Evolutionary conservation across 2,113 vertebrate species (phyloP), one percentile per base, ranked within the genome.

Genomic region (Reinhardtius hippoglossoides): DNA sequence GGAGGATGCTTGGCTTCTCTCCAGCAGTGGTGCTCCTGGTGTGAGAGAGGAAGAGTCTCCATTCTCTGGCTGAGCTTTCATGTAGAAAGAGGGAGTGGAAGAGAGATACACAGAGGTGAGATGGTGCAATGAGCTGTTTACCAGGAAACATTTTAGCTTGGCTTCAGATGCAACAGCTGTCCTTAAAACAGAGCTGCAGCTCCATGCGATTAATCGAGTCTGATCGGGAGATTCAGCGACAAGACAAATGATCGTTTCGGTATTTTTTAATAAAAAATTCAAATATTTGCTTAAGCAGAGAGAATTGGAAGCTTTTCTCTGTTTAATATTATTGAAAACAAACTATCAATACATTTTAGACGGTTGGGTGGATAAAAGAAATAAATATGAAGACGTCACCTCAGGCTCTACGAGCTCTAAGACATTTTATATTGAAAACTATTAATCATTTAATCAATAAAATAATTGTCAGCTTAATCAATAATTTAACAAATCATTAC

Each of bases 41-140:
- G 87, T 78, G 87, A 81, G 64, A 70, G 87, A 88, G 84, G 84
- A 86, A 82, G 77, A 81, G 74, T 85, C 80, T 87, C 75, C 56
- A 21, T 85, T 84, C 77, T 86, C 72, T 66, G 74, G 37, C 63
- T 75, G 85, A 69, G 65, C 82, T 91, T 83, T 88, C 77, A 88
- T 84, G 71, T 82, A 24, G 71, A 85, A 75, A 71, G 82, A 81
- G 80, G 80, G 85, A 79, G 55, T 21, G 62, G 82, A 80, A 76
- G 83, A 62, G 54, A 76, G 58, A 82, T 69, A 55, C 52, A 56
- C 58, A 59, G 73, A 81, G 83, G 88, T 86, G 87, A 84, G 68
- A 60, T 63, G 76, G 72, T 75, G 81, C 78, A 77, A 35, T 68
- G 60, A 82, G 52, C 64, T 80, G 73, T 77, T 76, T 80, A 72